Base-by-base conservation (phyloP, 2,888 invertebrate species). In the Pharmacophagus antenor region DNA sequence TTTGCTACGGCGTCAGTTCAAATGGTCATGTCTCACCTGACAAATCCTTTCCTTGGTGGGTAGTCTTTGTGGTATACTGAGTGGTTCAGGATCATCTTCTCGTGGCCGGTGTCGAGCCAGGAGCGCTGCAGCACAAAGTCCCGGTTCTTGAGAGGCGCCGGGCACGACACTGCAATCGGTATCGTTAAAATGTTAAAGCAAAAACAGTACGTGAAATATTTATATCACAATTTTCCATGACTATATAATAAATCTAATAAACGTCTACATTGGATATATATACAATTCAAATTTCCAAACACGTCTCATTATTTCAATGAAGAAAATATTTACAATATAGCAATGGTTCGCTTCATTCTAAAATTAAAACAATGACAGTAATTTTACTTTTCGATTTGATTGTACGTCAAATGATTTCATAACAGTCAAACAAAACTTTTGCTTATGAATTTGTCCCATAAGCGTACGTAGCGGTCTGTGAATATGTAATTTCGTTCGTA, bases 51-150 rank as follows among this genome's bases (percentile, higher is more conserved):
- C 74, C 93, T 93, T 0, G 95, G 95, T 20, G 97, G 96, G 82
- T 93, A 95, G 82, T 95, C 95, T 80, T 95, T 95, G 82, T 98
- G 97, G 83, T 93, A 95, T 62, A 98, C 95, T 27, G 97, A 97
- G 88, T 98, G 97, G 85, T 97, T 97, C 69, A 97, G 92, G 78
- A 98, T 96, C 84, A 96, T 92, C 90, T 96, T 96, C 84, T 97
- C 97, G 62, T 93, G 84, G 23, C 95, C 96, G 51, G 95, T 94
- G 82, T 97, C 97, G 67, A 97, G 90, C 98, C 98, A 98, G 18
- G 97, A 97, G 68, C 98, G 92, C 91, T 97, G 97, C 70, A 97
- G 92, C 53, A 98, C 95, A 88, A 98, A 98, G 87, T 98, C 98
- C 65, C 98, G 92, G 84, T 97, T 97, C 88, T 95, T 96, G 76